These are phyloP conservation scores for Bembecia ichneumoniformis DNA, from an alignment of 2,888 invertebrate genomes.

Conservation along the genomic window DNA sequence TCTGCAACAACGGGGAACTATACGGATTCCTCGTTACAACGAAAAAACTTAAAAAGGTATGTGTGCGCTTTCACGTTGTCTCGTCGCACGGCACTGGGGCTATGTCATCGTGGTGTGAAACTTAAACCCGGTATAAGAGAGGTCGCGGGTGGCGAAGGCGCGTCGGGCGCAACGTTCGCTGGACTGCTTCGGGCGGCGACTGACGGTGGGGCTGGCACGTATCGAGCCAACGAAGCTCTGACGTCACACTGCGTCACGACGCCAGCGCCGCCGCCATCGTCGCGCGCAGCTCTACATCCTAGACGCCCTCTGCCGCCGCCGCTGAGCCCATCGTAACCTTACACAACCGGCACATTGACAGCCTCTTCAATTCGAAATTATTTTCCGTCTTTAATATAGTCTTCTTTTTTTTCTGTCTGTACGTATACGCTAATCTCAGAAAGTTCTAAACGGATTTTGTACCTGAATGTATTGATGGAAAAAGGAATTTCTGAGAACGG, in stretches of 20 bases:
- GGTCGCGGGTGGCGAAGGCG: slow-evolving; percentile 59
- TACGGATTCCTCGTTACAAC: slow-evolving; percentile 61
- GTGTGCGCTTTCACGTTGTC: slow-evolving; percentile 66
- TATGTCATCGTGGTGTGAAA: slow-evolving; percentile 69
- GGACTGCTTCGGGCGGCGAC: slow-evolving; percentile 71
- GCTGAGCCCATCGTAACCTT: slow-evolving; percentile 46
- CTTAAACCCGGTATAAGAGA: slow-evolving; percentile 66
- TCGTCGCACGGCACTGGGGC: slow-evolving; percentile 64
- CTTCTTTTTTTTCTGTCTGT: no score
- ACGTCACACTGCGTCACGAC: slow-evolving; percentile 79
- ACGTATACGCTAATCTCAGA: background rate
- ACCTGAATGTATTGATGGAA: no score
- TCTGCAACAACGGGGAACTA: slow-evolving; percentile 69
- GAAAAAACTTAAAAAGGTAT: slow-evolving; percentile 68
- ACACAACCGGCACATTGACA: slow-evolving; percentile 58
- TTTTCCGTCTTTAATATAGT: background rate
- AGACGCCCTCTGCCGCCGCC: slow-evolving; percentile 28
- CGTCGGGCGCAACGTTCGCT: slow-evolving; percentile 59
- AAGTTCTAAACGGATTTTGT: no score
- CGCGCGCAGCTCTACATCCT: slow-evolving; percentile 35
- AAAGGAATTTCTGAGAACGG: no score
- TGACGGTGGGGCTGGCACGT: slow-evolving; percentile 73
- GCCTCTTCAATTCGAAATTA: slow-evolving; percentile 25
- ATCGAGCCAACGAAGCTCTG: slow-evolving; percentile 79
- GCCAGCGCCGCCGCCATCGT: slow-evolving; percentile 61